These are phyloP conservation scores for Homalodisca vitripennis DNA, from an alignment of 1,140 invertebrate species.

Conservation along the genomic window DNA sequence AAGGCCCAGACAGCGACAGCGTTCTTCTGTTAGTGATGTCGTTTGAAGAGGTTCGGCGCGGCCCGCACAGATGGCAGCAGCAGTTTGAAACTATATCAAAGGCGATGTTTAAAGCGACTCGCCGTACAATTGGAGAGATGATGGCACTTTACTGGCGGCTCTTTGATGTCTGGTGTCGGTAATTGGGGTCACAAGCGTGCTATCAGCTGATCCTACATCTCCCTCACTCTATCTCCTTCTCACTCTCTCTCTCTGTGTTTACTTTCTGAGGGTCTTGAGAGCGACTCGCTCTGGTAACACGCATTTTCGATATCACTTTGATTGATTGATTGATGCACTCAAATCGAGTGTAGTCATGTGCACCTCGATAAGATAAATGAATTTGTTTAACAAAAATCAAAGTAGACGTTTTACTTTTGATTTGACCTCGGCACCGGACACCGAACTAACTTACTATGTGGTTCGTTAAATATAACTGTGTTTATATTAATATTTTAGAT, in stretches of 20 bases:
- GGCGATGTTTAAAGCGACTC: constrained; percentile 12
- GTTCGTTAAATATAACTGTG: no score
- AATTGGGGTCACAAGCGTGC: constrained; percentile 18
- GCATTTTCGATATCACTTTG: no score
- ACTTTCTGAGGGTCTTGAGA: background rate
- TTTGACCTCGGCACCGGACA: no score
- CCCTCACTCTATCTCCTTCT: constrained; percentile 12
- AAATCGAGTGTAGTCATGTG: no score
- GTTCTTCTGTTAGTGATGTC: background rate
- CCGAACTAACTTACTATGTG: no score
- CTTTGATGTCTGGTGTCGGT: constrained; percentile 14
- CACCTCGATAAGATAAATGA: no score
- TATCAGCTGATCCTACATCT: constrained; percentile 14
- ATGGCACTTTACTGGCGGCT: constrained; percentile 5
- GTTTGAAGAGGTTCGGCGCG: background rate
- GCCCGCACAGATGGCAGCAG: background rate
- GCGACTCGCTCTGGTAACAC: no score
- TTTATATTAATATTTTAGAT: no score
- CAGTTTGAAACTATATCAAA: constrained; percentile 11
- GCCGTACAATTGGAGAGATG: constrained; percentile 8
- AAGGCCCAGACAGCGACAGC: background rate
- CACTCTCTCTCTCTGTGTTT: constrained; percentile 2
- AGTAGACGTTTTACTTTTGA: no score
- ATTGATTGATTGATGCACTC: no score
- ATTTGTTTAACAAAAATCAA: no score